phyloP scores from a whole-genome alignment of 2,888 invertebrate genomes.

The Nezara viridula region DNA sequence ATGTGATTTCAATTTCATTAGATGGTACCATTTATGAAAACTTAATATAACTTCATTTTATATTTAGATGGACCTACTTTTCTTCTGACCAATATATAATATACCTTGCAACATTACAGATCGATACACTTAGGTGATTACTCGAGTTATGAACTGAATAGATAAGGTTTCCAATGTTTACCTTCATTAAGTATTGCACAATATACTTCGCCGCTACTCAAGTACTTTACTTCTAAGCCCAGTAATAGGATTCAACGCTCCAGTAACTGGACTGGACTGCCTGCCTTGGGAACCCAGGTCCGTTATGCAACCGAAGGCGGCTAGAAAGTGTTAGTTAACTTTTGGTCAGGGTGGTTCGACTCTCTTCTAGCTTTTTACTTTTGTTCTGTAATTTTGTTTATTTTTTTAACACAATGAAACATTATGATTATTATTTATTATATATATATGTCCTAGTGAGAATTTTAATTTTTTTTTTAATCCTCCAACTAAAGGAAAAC shows the following conservation, averaged over 20 bases:
- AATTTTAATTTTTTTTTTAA: too few species aligned
- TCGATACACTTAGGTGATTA: background rate
- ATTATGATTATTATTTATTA: too few species aligned
- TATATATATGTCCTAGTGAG: too few species aligned
- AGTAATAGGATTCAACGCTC: background rate
- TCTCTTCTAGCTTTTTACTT: background rate
- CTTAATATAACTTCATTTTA: too few species aligned
- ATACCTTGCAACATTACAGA: too few species aligned
- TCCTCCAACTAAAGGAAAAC: too few species aligned
- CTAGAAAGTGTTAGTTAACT: slow-evolving; percentile 14
- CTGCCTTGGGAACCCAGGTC: background rate
- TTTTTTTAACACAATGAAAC: too few species aligned
- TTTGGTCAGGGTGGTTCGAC: background rate
- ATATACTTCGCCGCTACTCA: background rate
- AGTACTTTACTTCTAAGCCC: background rate
- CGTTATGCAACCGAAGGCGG: background rate
- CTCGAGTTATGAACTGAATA: background rate
- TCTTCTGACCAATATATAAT: too few species aligned
- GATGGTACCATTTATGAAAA: too few species aligned
- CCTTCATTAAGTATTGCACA: background rate
- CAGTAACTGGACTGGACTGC: background rate
- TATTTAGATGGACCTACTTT: too few species aligned
- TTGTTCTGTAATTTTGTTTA: background rate
- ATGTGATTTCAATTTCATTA: too few species aligned
- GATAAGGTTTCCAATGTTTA: background rate